phyloP scores from a whole-genome alignment of 2,113 vertebrate genomes.

The Brienomyrus longianalis region DNA sequence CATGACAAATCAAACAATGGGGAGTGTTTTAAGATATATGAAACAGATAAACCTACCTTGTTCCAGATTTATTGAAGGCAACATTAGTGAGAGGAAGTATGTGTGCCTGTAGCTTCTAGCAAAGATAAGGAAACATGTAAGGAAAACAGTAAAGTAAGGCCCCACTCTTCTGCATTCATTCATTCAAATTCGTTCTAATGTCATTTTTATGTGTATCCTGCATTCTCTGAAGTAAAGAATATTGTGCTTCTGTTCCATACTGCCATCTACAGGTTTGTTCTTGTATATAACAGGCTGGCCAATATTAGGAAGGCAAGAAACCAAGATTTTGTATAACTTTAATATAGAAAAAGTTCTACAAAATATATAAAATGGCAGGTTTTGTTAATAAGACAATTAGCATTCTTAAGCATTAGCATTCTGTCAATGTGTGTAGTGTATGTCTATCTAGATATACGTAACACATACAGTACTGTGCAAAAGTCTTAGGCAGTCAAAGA shows the following conservation, averaged over 20 bases:
- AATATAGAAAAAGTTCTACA: neutral
- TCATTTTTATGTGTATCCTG: neutral
- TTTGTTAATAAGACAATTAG: neutral
- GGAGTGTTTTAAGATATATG: neutral
- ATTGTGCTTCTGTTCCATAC: constrained; percentile 27
- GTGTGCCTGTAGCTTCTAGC: constrained; percentile 80
- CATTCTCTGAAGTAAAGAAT: neutral
- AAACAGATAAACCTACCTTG: constrained; percentile 67
- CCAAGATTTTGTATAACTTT: neutral
- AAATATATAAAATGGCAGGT: neutral
- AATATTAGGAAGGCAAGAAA: neutral
- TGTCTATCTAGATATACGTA: neutral
- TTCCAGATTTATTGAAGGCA: constrained; percentile 91
- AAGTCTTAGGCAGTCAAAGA: neutral
- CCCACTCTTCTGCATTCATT: constrained; percentile 28
- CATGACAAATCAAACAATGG: neutral
- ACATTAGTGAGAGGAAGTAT: constrained; percentile 89
- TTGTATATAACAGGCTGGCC: neutral
- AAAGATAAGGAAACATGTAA: constrained; percentile 24
- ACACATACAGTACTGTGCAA: neutral
- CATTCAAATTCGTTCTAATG: constrained; percentile 8
- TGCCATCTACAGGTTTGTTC: constrained; percentile 44
- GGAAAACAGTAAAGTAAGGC: neutral
- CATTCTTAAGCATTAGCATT: neutral
- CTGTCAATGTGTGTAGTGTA: neutral